phyloP scores from a whole-genome alignment of 2,113 vertebrate genomes.

The Tylochromis polylepis region DNA sequence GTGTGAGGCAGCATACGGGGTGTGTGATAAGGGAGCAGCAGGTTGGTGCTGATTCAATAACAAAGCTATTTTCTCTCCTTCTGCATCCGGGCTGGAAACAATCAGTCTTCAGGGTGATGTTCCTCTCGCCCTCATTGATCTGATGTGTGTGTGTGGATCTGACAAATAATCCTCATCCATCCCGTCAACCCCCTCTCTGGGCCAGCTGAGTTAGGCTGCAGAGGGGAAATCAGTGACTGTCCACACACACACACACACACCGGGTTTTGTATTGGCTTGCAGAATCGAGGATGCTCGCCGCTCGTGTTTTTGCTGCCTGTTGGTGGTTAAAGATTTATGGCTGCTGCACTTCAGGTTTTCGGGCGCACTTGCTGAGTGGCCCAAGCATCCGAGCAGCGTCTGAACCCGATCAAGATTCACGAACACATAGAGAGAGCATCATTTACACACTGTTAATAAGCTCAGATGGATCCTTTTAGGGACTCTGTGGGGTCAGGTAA shows the following conservation, averaged over 20 bases:
- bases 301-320: not conserved
- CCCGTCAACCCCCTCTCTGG: conserved; percentile 17
- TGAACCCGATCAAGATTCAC: not conserved
- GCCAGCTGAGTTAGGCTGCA: conserved; percentile 33
- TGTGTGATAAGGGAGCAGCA: conserved; percentile 50
- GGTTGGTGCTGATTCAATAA: conserved; percentile 61
- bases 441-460: not conserved
- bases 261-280: not conserved
- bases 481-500: not conserved
- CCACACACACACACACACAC: not conserved
- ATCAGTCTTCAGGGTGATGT: conserved; percentile 60
- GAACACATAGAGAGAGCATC: not conserved
- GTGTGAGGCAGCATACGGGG: not conserved
- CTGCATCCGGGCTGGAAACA: conserved; percentile 60
- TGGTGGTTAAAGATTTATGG: conserved; percentile 10
- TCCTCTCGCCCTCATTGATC: conserved; percentile 56
- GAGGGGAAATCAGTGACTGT: conserved; percentile 22
- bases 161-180: conserved; percentile 47
- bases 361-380: not conserved
- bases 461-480: not conserved
- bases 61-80: conserved; percentile 66
- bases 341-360: not conserved
- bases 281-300: not conserved
- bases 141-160: not conserved
- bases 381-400: not conserved